Conservation (phyloP, 2,797 vertebrate genomes). For the Otolemur crassicaudatus region DNA sequence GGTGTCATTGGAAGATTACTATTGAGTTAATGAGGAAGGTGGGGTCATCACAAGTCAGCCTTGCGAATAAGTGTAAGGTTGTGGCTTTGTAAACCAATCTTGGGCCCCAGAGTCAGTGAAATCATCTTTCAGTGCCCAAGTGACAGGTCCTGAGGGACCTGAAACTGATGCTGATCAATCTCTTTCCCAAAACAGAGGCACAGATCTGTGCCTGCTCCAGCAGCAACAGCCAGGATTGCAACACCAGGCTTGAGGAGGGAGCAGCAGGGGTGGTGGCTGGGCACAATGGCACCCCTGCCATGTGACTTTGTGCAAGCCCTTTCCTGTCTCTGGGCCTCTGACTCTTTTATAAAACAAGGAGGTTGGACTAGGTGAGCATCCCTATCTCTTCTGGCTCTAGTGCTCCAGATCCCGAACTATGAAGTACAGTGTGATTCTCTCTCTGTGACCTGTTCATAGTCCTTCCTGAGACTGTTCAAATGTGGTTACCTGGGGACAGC, state of each 20-base stretch:
- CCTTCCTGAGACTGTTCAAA: neutral
- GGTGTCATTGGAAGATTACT: neutral
- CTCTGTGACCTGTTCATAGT: neutral
- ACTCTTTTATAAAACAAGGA: neutral
- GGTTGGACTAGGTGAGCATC: neutral
- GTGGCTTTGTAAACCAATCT: constrained; percentile 29
- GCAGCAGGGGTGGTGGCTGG: neutral
- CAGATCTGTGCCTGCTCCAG: neutral
- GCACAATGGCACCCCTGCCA: neutral
- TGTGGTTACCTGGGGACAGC: neutral
- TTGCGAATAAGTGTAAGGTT: constrained; percentile 10
- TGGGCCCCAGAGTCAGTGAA: neutral
- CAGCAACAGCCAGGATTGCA: neutral
- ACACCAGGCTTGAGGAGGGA: neutral
- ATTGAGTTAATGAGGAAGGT: constrained; percentile 50
- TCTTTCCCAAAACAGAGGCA: neutral
- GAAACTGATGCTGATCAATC: neutral
- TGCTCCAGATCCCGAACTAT: neutral
- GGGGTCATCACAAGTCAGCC: constrained; percentile 19
- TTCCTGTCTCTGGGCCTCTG: neutral
- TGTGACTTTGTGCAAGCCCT: neutral
- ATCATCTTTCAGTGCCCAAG: neutral
- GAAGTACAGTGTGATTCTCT: neutral
- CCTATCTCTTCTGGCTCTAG: neutral
- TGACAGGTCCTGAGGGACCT: neutral